phyloP scores from a whole-genome alignment of 2,113 vertebrate species.

The Actenoides hombroni region DNA sequence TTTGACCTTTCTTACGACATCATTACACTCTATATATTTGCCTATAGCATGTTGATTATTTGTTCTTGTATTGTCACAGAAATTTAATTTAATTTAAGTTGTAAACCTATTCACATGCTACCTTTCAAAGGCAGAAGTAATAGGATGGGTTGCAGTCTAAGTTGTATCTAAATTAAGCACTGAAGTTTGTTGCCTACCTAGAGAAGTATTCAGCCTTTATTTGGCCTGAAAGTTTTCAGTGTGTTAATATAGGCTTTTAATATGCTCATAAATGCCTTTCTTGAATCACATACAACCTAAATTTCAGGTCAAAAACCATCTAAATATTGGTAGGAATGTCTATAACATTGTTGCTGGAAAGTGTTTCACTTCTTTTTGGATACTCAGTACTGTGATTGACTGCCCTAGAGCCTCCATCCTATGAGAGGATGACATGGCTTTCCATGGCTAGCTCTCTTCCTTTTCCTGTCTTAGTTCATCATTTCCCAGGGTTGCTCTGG shows the following conservation, averaged over 20 bases:
- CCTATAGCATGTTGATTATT: not conserved
- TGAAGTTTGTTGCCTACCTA: not conserved
- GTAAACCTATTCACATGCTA: not conserved
- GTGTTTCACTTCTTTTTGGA: not conserved
- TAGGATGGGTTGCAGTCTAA: not conserved
- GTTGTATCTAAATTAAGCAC: not conserved
- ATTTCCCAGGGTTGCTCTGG: not conserved
- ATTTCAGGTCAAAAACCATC: not conserved
- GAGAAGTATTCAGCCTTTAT: not conserved
- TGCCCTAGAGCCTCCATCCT: not conserved
- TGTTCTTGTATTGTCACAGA: not conserved
- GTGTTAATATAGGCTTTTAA: not conserved
- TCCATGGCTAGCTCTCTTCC: not conserved
- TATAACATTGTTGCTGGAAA: not conserved
- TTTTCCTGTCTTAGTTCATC: not conserved
- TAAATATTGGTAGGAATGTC: not conserved
- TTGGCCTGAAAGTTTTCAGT: not conserved
- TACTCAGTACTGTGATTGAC: not conserved
- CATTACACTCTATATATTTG: not conserved
- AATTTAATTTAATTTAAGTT: not conserved
- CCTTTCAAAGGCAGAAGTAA: not conserved
- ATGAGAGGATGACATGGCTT: not conserved
- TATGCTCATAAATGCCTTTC: not conserved
- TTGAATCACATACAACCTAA: not conserved
- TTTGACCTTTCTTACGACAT: not conserved